Conservation (phyloP, 2,797 vertebrate genomes). For the Leptatherina wallacei region DNA sequence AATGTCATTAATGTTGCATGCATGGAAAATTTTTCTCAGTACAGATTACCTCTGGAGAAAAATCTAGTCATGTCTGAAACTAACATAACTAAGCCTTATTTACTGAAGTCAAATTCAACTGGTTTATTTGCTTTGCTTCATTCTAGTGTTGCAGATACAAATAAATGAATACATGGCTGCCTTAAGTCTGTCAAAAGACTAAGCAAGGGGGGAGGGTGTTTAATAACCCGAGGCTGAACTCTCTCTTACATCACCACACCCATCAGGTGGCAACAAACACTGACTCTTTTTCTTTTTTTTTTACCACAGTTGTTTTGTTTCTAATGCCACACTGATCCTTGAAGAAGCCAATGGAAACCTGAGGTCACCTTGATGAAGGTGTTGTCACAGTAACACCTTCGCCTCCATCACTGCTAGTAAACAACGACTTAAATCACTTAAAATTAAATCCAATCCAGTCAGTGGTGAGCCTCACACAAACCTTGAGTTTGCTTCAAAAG, state of each 20-base stretch:
- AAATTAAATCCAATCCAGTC: constrained; percentile 21
- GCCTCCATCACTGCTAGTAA: constrained; percentile 24
- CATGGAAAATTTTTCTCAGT: neutral
- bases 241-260: constrained; percentile 9
- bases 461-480: neutral
- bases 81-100: neutral
- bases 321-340: constrained; percentile 1
- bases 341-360: constrained; percentile 20
- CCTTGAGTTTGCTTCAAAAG: neutral
- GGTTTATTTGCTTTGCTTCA: neutral
- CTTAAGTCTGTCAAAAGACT: neutral
- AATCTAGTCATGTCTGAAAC: neutral
- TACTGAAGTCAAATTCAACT: no score
- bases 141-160: neutral
- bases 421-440: constrained; percentile 40
- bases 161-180: neutral
- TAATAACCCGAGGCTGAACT: constrained; percentile 13
- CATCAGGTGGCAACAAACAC: constrained; percentile 2
- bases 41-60: neutral
- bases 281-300: neutral
- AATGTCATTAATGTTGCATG: neutral
- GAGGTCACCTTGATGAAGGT: constrained; percentile 9
- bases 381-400: neutral
- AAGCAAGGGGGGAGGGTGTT: neutral
- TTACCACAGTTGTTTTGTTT: constrained; percentile 8